Base-by-base conservation (phyloP, 2,888 invertebrate genomes). In the Halictus quadricinctus region DNA sequence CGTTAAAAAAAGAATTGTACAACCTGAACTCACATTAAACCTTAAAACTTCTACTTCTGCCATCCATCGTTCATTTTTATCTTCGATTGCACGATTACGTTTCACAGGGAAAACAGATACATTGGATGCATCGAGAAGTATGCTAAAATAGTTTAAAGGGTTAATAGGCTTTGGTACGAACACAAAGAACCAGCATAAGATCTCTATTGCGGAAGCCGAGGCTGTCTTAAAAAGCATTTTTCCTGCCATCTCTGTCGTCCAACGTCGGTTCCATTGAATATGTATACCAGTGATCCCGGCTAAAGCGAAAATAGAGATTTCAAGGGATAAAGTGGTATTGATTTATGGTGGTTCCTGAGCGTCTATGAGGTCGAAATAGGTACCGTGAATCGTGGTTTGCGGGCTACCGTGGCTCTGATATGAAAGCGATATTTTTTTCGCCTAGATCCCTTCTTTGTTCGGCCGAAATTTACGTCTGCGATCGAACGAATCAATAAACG, bases 281-380 rank as follows among this genome's bases (percentile, higher is more conserved):
- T 87, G 81, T 82, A 87, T 82, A 80, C 60, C 46, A 72, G 79
- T 54, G 77, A 88, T 87, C 85, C 77, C 58, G n/a, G 83, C 72
- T 83, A 79, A 87, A 88, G 70, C 83, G 85, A 87, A 88, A 88
- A 88, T 83, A 81, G 88, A 88, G 88, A 87, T 87, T 88, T 80
- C 78, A 50, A 48, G 76, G 85, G 88, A 87, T 87, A 85, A 88
- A 85, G 76, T 78, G 85, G 77, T 87, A 87, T 87, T 87, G 88
- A 88, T 88, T 88, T 88, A 88, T 83, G 81, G 87, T 83, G 77
- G 88, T 81, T 78, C 70, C 74, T 85, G 43, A 81, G 85, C 83
- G 79, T 86, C 86, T 86, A 82, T 82, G 79, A 82, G 86, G 18
- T 7, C 72, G 86, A 85, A 86, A 86, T 86, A 79, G 86, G 74